phyloP scores from a whole-genome alignment of 2,888 invertebrate genomes.

The Pemphredon lugubris region DNA sequence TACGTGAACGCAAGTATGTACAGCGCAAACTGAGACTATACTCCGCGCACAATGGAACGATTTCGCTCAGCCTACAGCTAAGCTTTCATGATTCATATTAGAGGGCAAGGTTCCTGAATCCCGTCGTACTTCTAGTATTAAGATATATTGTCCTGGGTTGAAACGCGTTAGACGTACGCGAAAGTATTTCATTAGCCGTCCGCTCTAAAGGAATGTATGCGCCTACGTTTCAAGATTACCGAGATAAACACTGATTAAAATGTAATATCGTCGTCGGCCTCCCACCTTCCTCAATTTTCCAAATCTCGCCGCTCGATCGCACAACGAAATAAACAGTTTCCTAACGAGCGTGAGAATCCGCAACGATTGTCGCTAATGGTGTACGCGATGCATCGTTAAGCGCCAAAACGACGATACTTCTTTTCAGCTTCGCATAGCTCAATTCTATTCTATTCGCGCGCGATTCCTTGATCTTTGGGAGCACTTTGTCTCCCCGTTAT shows the following conservation, averaged over 20 bases:
- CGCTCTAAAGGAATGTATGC: background rate
- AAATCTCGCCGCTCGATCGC: too few species aligned
- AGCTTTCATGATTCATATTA: slow-evolving; percentile 35
- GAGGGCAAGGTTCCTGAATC: slow-evolving; percentile 30
- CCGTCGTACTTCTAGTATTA: slow-evolving; percentile 6
- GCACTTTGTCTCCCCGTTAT: too few species aligned
- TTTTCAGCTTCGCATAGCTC: too few species aligned
- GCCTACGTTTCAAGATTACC: too few species aligned
- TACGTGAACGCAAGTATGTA: slow-evolving; percentile 41
- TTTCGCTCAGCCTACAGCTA: slow-evolving; percentile 20
- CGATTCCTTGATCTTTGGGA: too few species aligned
- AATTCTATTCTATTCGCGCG: too few species aligned
- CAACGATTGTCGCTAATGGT: too few species aligned
- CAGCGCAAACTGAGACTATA: slow-evolving; percentile 13
- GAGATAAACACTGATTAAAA: background rate
- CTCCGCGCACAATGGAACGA: slow-evolving; percentile 44
- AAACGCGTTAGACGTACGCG: background rate
- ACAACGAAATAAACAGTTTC: too few species aligned
- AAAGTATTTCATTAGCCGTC: slow-evolving; percentile 3
- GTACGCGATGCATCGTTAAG: too few species aligned
- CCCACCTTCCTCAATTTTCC: too few species aligned
- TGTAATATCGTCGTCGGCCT: background rate
- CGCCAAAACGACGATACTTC: too few species aligned
- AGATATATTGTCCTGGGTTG: background rate
- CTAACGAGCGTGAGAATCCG: too few species aligned